Conservation (phyloP, 1,140 invertebrate species). For the Cotesia vestalis region DNA sequence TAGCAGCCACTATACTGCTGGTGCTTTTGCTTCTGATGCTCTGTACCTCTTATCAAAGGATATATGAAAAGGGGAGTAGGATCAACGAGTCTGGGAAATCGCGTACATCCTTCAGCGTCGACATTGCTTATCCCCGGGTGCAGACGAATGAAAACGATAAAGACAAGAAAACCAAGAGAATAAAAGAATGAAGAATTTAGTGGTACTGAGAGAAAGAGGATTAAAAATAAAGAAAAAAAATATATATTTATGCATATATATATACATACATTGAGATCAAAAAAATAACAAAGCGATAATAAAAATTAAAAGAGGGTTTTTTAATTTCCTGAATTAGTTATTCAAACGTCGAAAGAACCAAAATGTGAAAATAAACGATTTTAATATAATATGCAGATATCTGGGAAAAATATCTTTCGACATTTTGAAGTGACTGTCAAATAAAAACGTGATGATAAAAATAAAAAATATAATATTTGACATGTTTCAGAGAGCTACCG, state of each 20-base stretch:
- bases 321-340: conserved; percentile 5
- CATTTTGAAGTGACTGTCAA: conserved; percentile 3
- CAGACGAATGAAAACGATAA: conserved; percentile 4
- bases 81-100: conserved; percentile 27
- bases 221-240: too few species aligned
- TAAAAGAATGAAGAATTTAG: too few species aligned
- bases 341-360: not conserved
- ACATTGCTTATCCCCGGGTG: conserved; percentile 20
- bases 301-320: not conserved
- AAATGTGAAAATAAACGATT: conserved; percentile 4
- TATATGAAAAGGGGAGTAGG: conserved; percentile 14
- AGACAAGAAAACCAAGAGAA: not conserved
- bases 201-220: too few species aligned
- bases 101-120: conserved; percentile 27
- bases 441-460: too few species aligned
- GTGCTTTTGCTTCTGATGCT: too few species aligned
- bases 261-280: not conserved
- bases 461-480: too few species aligned
- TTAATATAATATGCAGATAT: conserved; percentile 16
- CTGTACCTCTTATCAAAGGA: conserved; percentile 23
- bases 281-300: not conserved
- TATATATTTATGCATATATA: not conserved
- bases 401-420: not conserved
- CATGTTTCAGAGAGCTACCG: too few species aligned
- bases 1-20: too few species aligned